Conservation (phyloP, 2,113 vertebrate genomes). For the Podiceps cristatus region DNA sequence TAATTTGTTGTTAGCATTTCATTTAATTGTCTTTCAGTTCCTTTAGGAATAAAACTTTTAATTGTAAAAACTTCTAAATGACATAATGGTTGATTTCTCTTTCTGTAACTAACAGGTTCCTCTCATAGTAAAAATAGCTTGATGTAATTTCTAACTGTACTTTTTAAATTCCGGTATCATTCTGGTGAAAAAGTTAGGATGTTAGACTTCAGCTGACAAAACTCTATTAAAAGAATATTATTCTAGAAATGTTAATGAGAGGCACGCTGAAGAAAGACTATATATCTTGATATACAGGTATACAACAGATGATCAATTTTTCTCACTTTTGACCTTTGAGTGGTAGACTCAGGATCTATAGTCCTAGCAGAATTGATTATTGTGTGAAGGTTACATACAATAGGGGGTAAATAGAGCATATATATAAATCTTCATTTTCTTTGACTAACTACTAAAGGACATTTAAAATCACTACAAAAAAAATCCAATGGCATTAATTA, state of each 20-base stretch:
- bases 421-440: conserved; percentile 62
- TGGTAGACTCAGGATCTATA: conserved; percentile 12
- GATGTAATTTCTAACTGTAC: conserved; percentile 30
- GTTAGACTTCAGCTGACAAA: conserved; percentile 21
- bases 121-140: conserved; percentile 33
- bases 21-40: conserved; percentile 79
- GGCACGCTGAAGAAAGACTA: background rate
- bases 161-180: background rate
- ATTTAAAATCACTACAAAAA: background rate
- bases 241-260: conserved; percentile 36
- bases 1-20: conserved; percentile 82
- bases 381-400: conserved; percentile 40
- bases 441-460: background rate
- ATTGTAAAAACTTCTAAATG: conserved; percentile 81
- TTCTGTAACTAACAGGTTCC: conserved; percentile 77
- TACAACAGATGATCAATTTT: conserved; percentile 55
- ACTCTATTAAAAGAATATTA: conserved; percentile 18
- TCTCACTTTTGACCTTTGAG: conserved; percentile 53
- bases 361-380: conserved; percentile 23
- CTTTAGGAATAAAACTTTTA: conserved; percentile 82
- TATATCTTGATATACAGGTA: conserved; percentile 46
- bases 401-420: conserved; percentile 1
- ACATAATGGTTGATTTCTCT: conserved; percentile 73
- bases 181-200: background rate
- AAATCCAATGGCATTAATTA: background rate